Conservation (phyloP, 2,797 vertebrate genomes). For the Antrozous pallidus region DNA sequence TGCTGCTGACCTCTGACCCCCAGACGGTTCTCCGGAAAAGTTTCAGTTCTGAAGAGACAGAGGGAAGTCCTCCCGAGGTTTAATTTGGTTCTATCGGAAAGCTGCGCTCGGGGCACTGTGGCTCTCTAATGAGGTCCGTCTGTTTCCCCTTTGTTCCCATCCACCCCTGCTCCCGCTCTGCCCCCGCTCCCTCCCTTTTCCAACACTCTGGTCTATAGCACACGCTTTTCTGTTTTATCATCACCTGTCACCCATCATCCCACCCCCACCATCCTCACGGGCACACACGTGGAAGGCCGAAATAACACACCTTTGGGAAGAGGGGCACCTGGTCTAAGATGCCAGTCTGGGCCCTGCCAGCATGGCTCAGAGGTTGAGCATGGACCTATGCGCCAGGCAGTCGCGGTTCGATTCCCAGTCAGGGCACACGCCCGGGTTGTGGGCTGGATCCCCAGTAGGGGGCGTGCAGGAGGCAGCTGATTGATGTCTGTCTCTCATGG, state of each 20-base stretch:
- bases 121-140: fast-evolving
- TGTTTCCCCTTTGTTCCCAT: fast-evolving
- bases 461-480: too few relatives aligned
- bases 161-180: neutral
- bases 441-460: too few relatives aligned
- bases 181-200: neutral
- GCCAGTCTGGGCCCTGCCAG: too few relatives aligned
- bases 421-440: too few relatives aligned
- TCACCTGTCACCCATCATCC: neutral
- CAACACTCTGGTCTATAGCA: fast-evolving
- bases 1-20: fast-evolving
- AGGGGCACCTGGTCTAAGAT: fast-evolving
- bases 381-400: too few relatives aligned
- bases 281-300: fast-evolving
- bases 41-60: slow-evolving; percentile 33
- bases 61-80: neutral
- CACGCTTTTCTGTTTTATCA: fast-evolving
- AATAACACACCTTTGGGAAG: neutral
- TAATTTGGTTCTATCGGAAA: neutral
- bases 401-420: too few relatives aligned
- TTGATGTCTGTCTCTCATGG: too few relatives aligned
- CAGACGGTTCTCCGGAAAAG: slow-evolving; percentile 24
- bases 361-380: too few relatives aligned
- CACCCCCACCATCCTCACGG: fast-evolving
- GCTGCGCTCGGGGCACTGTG: fast-evolving